These are phyloP conservation scores for Tetragnatha montana DNA, from an alignment of 2,888 invertebrate genomes.

Conservation along the genomic window DNA sequence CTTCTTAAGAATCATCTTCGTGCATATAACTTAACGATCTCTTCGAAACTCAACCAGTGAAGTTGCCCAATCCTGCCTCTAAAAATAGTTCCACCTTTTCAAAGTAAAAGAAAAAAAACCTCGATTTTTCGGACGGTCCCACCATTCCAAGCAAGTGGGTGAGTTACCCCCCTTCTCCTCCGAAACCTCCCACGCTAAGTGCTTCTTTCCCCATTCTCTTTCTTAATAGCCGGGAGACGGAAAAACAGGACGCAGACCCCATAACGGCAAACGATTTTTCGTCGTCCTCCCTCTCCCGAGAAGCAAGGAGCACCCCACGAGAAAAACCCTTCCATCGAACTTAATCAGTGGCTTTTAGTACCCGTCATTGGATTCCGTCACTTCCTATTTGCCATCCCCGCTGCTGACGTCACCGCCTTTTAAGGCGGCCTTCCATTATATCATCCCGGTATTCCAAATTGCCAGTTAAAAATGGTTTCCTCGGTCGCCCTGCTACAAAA, in stretches of 20 bases:
- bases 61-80: too few relatives aligned
- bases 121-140: too few relatives aligned
- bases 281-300: slow-evolving; percentile 6
- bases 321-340: slow-evolving; percentile 49
- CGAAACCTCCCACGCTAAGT: slow-evolving; percentile 14
- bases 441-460: slow-evolving; percentile 67
- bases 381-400: slow-evolving; percentile 61
- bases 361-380: slow-evolving; percentile 67
- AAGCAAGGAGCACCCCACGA: slow-evolving; percentile 12
- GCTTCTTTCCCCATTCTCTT: slow-evolving; percentile 32
- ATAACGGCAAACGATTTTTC: slow-evolving; percentile 52
- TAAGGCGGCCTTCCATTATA: slow-evolving; percentile 68
- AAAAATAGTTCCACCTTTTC: too few relatives aligned
- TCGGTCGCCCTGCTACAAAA: slow-evolving; percentile 43
- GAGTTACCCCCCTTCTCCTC: too few relatives aligned
- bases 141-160: too few relatives aligned
- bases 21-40: too few relatives aligned
- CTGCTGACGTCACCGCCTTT: slow-evolving; percentile 66
- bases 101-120: too few relatives aligned
- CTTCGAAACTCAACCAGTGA: too few relatives aligned
- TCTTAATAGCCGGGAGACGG: slow-evolving; percentile 30
- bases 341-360: slow-evolving; percentile 70
- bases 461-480: slow-evolving; percentile 71
- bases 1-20: too few relatives aligned
- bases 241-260: slow-evolving; percentile 9